Conservation (phyloP, 2,888 invertebrate species). For the Isotomurus palustris region DNA sequence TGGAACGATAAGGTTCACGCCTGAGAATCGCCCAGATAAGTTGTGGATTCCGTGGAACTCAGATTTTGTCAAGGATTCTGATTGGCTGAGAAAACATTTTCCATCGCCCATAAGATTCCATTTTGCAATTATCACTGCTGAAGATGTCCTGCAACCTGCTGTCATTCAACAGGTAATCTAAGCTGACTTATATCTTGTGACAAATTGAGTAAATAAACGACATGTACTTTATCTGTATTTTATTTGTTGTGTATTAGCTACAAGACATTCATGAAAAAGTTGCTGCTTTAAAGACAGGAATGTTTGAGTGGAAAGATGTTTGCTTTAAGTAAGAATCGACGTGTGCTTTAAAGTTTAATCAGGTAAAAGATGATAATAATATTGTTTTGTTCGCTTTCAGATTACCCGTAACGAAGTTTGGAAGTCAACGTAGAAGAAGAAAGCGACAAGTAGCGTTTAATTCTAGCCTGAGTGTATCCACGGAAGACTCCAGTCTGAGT, state of each 20-base stretch:
- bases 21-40: constrained; percentile 45
- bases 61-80: constrained; percentile 46
- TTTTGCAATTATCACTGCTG: constrained; percentile 45
- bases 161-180: constrained; percentile 39
- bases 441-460: constrained; percentile 7
- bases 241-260: constrained; percentile 24
- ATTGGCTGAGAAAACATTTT: constrained; percentile 47
- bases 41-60: constrained; percentile 48
- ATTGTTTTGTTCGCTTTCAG: constrained; percentile 14
- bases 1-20: constrained; percentile 41
- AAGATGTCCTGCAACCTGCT: constrained; percentile 41
- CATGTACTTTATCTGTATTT: too few species aligned
- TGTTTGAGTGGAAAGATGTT: constrained; percentile 36
- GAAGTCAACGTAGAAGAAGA: constrained; percentile 4
- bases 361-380: background rate
- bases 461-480: background rate
- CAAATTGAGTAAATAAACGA: constrained; percentile 1
- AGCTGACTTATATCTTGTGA: too few species aligned
- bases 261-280: constrained; percentile 34
- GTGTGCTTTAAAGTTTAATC: constrained; percentile 1
- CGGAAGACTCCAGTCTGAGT: background rate
- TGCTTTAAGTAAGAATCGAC: constrained; percentile 42
- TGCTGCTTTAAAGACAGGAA: constrained; percentile 9
- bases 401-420: constrained; percentile 41
- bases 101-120: constrained; percentile 47